phyloP scores from a whole-genome alignment of 1,140 invertebrate species.

The Mizuhopecten yessoensis region DNA sequence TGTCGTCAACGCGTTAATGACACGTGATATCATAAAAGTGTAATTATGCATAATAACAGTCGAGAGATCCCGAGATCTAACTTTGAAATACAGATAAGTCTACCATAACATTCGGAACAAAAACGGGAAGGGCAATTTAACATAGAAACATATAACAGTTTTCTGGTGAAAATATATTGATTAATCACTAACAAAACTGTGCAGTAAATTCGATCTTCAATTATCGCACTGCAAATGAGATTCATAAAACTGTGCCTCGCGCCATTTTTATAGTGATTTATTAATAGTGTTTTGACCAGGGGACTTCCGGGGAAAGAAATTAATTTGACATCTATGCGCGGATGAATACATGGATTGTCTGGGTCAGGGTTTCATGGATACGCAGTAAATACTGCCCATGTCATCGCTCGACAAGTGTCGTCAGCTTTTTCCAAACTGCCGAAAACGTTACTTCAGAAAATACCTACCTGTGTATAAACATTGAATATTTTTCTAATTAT shows the following conservation, averaged over 20 bases:
- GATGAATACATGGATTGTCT: neutral
- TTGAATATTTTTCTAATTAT: too few relatives aligned
- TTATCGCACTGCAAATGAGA: neutral
- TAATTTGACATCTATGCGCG: neutral
- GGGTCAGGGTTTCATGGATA: neutral
- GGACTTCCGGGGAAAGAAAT: neutral
- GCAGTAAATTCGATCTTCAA: neutral
- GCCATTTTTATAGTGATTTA: neutral
- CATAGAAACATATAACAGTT: too few relatives aligned
- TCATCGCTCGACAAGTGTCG: neutral
- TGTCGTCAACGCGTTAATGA: too few relatives aligned
- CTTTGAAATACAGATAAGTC: too few relatives aligned
- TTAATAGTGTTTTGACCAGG: neutral
- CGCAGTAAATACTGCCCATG: neutral
- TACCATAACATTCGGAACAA: too few relatives aligned
- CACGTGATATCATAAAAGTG: too few relatives aligned
- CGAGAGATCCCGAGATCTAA: too few relatives aligned
- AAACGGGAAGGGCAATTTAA: too few relatives aligned
- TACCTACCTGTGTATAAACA: too few relatives aligned
- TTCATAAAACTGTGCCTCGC: constrained; percentile 14
- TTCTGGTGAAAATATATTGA: too few relatives aligned
- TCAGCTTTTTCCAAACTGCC: neutral
- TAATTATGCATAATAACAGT: too few relatives aligned
- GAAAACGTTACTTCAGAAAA: neutral
- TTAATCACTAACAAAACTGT: too few relatives aligned